A percentile compares a stretch with the other conserved stretches of the same genome.
These are phyloP conservation scores for Cacatua alba DNA, from an alignment of 2,113 vertebrate species.

Conservation along the genomic window DNA sequence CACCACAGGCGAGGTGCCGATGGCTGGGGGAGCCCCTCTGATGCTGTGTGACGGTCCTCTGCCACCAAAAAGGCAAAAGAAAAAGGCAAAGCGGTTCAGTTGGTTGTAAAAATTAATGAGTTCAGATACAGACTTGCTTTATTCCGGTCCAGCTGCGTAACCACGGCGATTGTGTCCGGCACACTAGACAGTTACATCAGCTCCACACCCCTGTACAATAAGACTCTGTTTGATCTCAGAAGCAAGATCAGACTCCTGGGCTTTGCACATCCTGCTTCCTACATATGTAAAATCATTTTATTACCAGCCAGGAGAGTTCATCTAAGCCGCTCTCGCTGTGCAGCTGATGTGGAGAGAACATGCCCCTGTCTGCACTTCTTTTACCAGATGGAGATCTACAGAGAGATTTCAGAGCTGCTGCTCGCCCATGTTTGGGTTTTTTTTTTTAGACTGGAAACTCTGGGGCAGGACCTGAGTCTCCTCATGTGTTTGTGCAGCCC, in stretches of 20 bases:
- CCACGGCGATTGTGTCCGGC: slow-evolving; percentile 79
- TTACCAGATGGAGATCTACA: slow-evolving; percentile 62
- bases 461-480: background rate
- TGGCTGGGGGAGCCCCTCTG: slow-evolving; percentile 37
- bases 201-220: slow-evolving; percentile 81
- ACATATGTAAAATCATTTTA: slow-evolving; percentile 81
- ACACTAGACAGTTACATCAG: slow-evolving; percentile 83
- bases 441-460: background rate
- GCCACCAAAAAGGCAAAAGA: background rate
- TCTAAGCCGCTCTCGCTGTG: slow-evolving; percentile 68
- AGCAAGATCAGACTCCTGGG: slow-evolving; percentile 83
- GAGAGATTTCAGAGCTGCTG: slow-evolving; percentile 18
- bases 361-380: slow-evolving; percentile 60
- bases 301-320: slow-evolving; percentile 77
- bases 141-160: slow-evolving; percentile 86
- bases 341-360: slow-evolving; percentile 61
- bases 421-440: background rate
- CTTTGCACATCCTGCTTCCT: slow-evolving; percentile 84
- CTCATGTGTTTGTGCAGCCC: background rate
- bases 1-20: background rate
- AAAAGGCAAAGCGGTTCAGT: slow-evolving; percentile 75
- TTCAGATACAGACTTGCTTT: slow-evolving; percentile 82
- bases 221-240: slow-evolving; percentile 83
- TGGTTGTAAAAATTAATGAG: slow-evolving; percentile 86
- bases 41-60: background rate